Conservation (phyloP, 2,888 invertebrate species). For the Sclerodermus sp. region DNA sequence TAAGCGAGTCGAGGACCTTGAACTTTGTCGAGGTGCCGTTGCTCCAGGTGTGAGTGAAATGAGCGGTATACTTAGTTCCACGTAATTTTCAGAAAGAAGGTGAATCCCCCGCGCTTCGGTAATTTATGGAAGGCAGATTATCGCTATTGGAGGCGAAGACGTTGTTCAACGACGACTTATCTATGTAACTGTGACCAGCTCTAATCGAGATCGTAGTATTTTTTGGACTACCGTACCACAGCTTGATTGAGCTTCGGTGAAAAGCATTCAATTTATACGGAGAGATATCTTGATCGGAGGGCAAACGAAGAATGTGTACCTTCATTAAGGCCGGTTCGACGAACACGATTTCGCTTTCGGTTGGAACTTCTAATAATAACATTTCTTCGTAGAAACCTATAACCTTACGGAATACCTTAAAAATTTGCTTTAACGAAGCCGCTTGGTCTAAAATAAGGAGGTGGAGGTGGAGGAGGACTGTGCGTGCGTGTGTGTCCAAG, state of each 20-base stretch:
- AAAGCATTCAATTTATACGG: conserved; percentile 38
- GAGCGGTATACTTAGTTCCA: too few relatives aligned
- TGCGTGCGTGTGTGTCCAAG: too few relatives aligned
- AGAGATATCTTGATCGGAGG: conserved; percentile 38
- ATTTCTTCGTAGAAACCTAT: conserved; percentile 30
- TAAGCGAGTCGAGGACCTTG: too few relatives aligned
- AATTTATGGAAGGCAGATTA: too few relatives aligned
- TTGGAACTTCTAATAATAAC: conserved; percentile 33
- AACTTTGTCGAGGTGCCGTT: too few relatives aligned
- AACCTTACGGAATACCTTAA: conserved; percentile 17
- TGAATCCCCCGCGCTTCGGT: too few relatives aligned
- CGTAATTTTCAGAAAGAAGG: too few relatives aligned
- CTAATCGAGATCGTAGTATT: conserved; percentile 30
- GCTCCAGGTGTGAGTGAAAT: too few relatives aligned
- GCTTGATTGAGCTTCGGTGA: conserved; percentile 38
- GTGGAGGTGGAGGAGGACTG: background rate
- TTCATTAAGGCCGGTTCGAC: conserved; percentile 35
- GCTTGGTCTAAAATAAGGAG: background rate
- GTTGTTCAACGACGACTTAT: too few relatives aligned
- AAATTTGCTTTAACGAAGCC: conserved; percentile 27
- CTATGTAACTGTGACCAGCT: conserved; percentile 13
- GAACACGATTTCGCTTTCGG: conserved; percentile 40
- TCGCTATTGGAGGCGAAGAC: too few relatives aligned
- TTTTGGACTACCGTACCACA: conserved; percentile 31
- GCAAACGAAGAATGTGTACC: conserved; percentile 37